Evolutionary conservation across 2,888 invertebrate species (phyloP).

Genomic region (Automeris io): DNA sequence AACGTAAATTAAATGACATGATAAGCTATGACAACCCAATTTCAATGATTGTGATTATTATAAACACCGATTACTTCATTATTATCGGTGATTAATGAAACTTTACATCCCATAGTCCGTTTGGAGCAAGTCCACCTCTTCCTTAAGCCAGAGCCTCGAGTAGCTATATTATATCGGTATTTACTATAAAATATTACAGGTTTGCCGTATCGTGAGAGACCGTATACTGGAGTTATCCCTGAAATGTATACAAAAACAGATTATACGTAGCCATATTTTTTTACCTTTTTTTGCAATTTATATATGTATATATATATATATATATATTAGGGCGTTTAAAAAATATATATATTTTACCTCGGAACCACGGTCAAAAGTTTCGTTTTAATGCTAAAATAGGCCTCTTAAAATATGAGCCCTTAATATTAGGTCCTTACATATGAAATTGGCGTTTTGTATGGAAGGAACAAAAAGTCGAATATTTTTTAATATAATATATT

Average conservation of each 20-base stretch:
- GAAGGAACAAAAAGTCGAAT: no score
- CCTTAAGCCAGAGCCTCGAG: slow-evolving; percentile 18
- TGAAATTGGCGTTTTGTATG: no score
- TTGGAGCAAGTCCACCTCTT: slow-evolving; percentile 25
- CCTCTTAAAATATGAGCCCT: no score
- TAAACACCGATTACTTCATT: slow-evolving; percentile 22
- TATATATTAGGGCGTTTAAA: no score
- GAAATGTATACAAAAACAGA: slow-evolving; percentile 2
- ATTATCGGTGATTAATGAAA: slow-evolving; percentile 26
- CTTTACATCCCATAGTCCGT: slow-evolving; percentile 24
- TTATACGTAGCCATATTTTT: background rate
- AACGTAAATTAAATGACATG: no score
- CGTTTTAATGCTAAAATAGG: no score
- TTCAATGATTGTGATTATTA: slow-evolving; percentile 10
- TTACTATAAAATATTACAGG: slow-evolving; percentile 23
- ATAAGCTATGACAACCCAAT: background rate
- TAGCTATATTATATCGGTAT: slow-evolving; percentile 25
- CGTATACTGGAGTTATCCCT: slow-evolving; percentile 9
- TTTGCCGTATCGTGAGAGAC: slow-evolving; percentile 21
- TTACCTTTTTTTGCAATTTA: no score
- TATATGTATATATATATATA: no score
- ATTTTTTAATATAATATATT: no score
- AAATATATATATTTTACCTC: no score
- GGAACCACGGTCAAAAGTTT: no score
- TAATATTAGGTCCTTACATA: no score